phyloP scores from a whole-genome alignment of 1,140 invertebrate genomes.

The Drosophila grimshawi region DNA sequence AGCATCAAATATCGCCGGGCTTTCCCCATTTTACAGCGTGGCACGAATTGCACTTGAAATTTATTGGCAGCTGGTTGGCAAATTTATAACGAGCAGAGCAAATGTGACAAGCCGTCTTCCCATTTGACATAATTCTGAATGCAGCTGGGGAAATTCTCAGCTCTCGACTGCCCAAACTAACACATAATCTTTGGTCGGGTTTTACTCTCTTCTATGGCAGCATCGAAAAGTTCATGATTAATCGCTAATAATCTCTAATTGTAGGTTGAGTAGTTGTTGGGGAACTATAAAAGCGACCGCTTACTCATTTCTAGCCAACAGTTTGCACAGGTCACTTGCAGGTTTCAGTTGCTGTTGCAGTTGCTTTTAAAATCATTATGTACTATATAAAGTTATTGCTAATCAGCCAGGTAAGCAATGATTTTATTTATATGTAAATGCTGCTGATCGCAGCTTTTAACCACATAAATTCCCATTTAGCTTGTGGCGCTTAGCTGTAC shows the following conservation, averaged over 20 bases:
- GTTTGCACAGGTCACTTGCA: conserved; percentile 23
- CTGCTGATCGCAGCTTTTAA: neutral
- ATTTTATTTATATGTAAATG: neutral
- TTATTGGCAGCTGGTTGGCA: conserved; percentile 38
- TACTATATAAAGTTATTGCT: conserved; percentile 58
- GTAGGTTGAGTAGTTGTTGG: conserved; percentile 30
- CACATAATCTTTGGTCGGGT: neutral
- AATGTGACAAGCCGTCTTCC: conserved; percentile 19
- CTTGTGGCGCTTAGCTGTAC: conserved; percentile 41
- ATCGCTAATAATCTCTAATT: conserved; percentile 35
- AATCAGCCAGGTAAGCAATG: conserved; percentile 46
- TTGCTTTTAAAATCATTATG: conserved; percentile 27
- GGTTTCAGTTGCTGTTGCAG: neutral
- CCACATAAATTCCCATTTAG: neutral
- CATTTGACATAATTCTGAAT: conserved; percentile 18
- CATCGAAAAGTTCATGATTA: neutral
- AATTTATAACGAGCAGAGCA: conserved; percentile 11
- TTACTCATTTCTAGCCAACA: conserved; percentile 29
- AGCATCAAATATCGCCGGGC: neutral
- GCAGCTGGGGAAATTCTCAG: conserved; percentile 13
- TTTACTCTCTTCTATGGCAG: neutral
- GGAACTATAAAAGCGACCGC: conserved; percentile 55
- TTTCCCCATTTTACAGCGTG: conserved; percentile 37
- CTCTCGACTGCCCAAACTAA: neutral
- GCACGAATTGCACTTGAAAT: conserved; percentile 15